Conservation (phyloP, 2,888 invertebrate species). For the Lacanobia wlatinum region DNA sequence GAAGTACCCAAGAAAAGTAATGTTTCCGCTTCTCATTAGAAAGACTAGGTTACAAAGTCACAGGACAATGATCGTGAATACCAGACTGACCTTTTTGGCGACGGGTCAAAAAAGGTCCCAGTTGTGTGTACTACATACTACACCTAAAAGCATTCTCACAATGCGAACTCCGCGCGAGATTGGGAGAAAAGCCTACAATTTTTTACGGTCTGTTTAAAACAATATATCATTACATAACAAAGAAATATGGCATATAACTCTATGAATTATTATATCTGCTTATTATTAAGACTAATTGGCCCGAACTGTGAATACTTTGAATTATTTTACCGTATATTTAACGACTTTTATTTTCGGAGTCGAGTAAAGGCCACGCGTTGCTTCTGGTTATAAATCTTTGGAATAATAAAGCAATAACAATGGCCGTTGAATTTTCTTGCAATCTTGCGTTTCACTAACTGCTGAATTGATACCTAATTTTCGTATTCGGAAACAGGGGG, state of each 20-base stretch:
- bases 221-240: slow-evolving; percentile 4
- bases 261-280: slow-evolving; percentile 16
- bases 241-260: not conserved
- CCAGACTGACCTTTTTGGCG: not conserved
- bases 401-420: slow-evolving; percentile 47
- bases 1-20: not conserved
- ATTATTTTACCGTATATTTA: slow-evolving; percentile 35
- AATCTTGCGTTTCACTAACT: slow-evolving; percentile 13
- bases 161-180: not conserved
- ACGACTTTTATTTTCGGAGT: slow-evolving; percentile 48
- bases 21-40: not conserved
- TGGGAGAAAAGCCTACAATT: not conserved
- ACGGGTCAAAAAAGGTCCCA: slow-evolving; percentile 17
- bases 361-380: slow-evolving; percentile 27
- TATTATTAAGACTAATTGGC: slow-evolving; percentile 34
- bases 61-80: not conserved
- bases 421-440: slow-evolving; percentile 13
- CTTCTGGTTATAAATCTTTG: slow-evolving; percentile 42
- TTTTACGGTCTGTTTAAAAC: slow-evolving; percentile 12
- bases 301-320: slow-evolving; percentile 39
- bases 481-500: not conserved
- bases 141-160: slow-evolving; percentile 19
- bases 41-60: not conserved
- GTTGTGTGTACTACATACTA: not conserved
- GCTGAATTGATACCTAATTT: not conserved